Evolutionary conservation across 2,888 invertebrate genomes (phyloP).

Genomic region (Pocota personata): DNA sequence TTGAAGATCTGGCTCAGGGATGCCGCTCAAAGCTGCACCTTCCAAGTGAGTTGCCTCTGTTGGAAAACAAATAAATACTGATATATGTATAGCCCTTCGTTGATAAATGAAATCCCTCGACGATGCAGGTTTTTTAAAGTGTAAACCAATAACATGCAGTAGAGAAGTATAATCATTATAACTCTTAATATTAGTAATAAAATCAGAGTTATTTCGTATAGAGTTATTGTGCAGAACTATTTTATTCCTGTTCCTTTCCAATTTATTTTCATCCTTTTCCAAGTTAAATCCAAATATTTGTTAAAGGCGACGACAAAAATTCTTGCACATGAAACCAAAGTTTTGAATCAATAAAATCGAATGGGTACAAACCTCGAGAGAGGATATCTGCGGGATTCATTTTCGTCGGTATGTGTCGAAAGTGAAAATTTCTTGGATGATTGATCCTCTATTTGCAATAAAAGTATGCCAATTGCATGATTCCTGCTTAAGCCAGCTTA

Average conservation of each 20-base stretch:
- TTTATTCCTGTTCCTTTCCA: no score
- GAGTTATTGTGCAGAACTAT: no score
- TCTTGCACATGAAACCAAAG: constrained; percentile 59
- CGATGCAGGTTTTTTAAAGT: constrained; percentile 39
- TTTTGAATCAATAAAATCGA: neutral
- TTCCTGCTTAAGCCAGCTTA: constrained; percentile 35
- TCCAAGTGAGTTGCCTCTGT: constrained; percentile 65
- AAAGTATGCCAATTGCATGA: constrained; percentile 51
- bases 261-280: no score
- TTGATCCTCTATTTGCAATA: constrained; percentile 30
- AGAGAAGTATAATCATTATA: no score
- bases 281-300: no score
- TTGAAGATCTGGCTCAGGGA: constrained; percentile 44
- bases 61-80: constrained; percentile 51
- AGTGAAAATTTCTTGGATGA: constrained; percentile 41
- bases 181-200: no score
- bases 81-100: no score
- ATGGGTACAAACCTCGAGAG: constrained; percentile 43
- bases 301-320: constrained; percentile 48
- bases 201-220: no score
- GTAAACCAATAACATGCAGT: constrained; percentile 39
- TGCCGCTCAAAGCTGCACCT: constrained; percentile 51
- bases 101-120: constrained; percentile 24
- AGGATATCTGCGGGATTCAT: constrained; percentile 49
- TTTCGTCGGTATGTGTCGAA: no score